Evolutionary conservation across 2,888 invertebrate genomes (phyloP), one percentile per base, ranked within the genome.

Genomic region (Netelia melanura): DNA sequence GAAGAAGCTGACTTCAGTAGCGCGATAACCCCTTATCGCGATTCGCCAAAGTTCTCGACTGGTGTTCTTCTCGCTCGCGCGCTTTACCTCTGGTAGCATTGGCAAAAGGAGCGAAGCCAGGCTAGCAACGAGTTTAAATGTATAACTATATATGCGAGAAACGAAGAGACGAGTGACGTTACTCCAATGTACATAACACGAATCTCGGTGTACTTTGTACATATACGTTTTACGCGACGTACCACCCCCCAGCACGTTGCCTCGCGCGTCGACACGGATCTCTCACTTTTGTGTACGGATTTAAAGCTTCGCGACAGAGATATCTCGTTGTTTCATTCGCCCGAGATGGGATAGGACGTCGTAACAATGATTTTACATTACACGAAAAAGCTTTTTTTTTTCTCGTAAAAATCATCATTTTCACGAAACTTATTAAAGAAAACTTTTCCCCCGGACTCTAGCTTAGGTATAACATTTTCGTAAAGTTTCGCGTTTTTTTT

Each of bases 21-120:
- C 72, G 77, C 86, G 87, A 87, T 87, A 87, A 81, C 79, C 80
- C 61, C 77, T 87, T 87, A 87, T 87, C 87, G 79, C 84, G 86
- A 84, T 84, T 58, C 72, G 62, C 67, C 67, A 85, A 83, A 83
- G 61, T 81, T 83, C 65, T 48, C 54, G 10, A 10, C 43, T 21
- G 54, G 38, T 54, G 61, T 58, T 78, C 52, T 61, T 56, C 67
- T 58, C 21, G 58, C 48, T 23, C 44, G 25, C 52, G 64, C 52
- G 62, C 64, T 62, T 17, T 38, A 52, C 14, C 65, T 25, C 52
- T 21, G 14, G 65, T 8, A 48, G 61, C 79, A 72, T 71, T 70
- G 52, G 52, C 52, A 52, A 11, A 52, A 52, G 52, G 44, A 71
- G 74, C 72, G 75, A 78, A 43, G 71, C 64, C 52, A 30, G 82